These are phyloP conservation scores for Propsilocerus akamusi DNA, from an alignment of 1,140 invertebrate species.

Conservation along the genomic window DNA sequence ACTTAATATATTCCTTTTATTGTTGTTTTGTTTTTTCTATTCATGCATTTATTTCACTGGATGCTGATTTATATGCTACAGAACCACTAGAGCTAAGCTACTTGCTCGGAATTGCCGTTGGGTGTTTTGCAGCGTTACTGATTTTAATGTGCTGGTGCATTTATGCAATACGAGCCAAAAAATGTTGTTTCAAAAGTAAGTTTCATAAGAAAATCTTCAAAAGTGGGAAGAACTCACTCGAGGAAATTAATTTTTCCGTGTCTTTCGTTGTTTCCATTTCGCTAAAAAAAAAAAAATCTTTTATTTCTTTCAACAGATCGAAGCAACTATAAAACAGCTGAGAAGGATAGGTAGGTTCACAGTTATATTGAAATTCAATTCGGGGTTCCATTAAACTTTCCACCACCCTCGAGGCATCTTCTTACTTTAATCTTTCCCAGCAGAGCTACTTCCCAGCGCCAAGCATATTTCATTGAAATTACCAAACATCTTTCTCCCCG, in stretches of 20 bases:
- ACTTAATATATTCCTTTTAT: background rate
- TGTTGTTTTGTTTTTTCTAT: background rate
- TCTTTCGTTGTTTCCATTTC: background rate
- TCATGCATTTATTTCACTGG: background rate
- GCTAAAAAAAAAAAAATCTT: slow-evolving; percentile 4
- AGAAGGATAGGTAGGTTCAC: slow-evolving; percentile 30
- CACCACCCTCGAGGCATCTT: background rate
- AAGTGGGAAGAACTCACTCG: background rate
- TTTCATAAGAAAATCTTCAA: slow-evolving; percentile 10
- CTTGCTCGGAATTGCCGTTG: slow-evolving; percentile 36
- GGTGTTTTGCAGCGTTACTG: slow-evolving; percentile 33
- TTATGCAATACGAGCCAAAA: slow-evolving; percentile 37
- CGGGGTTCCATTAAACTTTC: slow-evolving; percentile 10
- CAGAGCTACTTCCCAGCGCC: too few relatives aligned
- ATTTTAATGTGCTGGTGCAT: slow-evolving; percentile 34
- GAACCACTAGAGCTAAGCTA: slow-evolving; percentile 44
- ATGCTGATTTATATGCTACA: slow-evolving; percentile 20
- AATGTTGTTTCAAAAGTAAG: slow-evolving; percentile 48
- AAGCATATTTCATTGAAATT: too few relatives aligned
- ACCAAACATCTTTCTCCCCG: background rate
- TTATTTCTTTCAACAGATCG: slow-evolving; percentile 21
- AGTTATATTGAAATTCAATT: slow-evolving; percentile 6
- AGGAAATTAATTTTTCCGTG: background rate
- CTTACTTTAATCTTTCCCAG: too few relatives aligned
- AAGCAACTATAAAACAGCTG: slow-evolving; percentile 33